Conservation (phyloP, 2,113 vertebrate genomes). For the Daphoenositta chrysoptera region DNA sequence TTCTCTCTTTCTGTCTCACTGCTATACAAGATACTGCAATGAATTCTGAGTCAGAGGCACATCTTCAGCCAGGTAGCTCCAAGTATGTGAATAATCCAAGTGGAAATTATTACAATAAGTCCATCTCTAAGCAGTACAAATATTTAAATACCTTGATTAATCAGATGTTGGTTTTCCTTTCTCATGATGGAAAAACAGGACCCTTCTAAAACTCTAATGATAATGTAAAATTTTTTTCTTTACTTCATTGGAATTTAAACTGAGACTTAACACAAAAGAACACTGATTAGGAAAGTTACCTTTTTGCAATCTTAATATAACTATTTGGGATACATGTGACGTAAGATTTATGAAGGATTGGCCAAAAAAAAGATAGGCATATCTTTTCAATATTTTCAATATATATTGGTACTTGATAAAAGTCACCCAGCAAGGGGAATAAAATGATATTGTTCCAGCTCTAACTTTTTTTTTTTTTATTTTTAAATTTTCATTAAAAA, state of each 20-base stretch:
- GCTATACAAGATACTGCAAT: background rate
- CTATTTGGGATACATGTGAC: background rate
- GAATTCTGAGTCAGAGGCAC: background rate
- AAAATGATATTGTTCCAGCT: background rate
- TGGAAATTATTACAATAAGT: background rate
- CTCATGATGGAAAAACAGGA: background rate
- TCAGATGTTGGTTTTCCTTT: background rate
- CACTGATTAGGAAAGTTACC: background rate
- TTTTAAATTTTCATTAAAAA: background rate
- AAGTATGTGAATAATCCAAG: background rate
- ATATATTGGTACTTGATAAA: background rate
- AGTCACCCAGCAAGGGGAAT: fast-evolving
- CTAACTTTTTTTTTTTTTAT: background rate
- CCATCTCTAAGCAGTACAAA: background rate
- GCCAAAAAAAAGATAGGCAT: fast-evolving
- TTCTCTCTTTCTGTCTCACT: background rate
- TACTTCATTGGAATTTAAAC: background rate
- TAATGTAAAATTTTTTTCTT: background rate
- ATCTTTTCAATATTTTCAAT: background rate
- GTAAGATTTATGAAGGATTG: background rate
- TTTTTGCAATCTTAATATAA: background rate
- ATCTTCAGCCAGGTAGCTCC: background rate
- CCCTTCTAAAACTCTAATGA: background rate
- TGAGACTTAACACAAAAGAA: background rate
- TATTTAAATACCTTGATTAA: background rate